Evolutionary conservation across 2,113 vertebrate species (phyloP).

Genomic region (Acanthochromis polyacanthus): DNA sequence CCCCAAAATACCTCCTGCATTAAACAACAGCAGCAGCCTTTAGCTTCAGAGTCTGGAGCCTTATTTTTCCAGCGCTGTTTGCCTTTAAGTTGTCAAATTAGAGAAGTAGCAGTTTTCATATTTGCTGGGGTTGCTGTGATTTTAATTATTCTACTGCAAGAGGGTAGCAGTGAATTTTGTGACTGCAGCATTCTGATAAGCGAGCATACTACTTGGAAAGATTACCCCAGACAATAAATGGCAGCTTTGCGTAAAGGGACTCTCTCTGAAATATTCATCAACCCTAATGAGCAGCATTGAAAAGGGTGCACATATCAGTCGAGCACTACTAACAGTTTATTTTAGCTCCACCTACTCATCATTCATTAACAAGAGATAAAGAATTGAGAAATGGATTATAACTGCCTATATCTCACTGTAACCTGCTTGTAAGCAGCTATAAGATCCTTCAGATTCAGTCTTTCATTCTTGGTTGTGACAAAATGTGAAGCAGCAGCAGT

Average conservation of each 20-base stretch:
- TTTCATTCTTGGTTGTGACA: background rate
- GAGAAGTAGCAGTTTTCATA: conserved; percentile 37
- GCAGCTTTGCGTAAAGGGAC: conserved; percentile 22
- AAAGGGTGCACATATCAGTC: background rate
- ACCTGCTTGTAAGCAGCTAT: background rate
- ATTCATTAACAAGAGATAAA: background rate
- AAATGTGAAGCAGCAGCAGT: background rate
- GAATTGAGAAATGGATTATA: background rate
- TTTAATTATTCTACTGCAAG: conserved; percentile 32
- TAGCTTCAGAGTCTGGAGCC: conserved; percentile 12
- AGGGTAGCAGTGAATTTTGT: conserved; percentile 16
- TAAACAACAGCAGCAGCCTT: conserved; percentile 64
- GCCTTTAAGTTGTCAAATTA: conserved; percentile 49
- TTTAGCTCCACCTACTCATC: background rate
- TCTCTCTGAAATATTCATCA: conserved; percentile 30
- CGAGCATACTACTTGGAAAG: conserved; percentile 28
- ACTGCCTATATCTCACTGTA: background rate
- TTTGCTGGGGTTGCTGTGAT: conserved; percentile 35
- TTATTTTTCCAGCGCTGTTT: conserved; percentile 20
- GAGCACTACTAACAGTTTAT: background rate
- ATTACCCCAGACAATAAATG: conserved; percentile 21
- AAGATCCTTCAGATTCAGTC: background rate
- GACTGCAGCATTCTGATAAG: conserved; percentile 29
- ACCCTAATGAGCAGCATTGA: conserved; percentile 4
- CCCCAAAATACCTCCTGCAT: conserved; percentile 72